Conservation (phyloP, 2,888 invertebrate genomes). For the Polia nebulosa region DNA sequence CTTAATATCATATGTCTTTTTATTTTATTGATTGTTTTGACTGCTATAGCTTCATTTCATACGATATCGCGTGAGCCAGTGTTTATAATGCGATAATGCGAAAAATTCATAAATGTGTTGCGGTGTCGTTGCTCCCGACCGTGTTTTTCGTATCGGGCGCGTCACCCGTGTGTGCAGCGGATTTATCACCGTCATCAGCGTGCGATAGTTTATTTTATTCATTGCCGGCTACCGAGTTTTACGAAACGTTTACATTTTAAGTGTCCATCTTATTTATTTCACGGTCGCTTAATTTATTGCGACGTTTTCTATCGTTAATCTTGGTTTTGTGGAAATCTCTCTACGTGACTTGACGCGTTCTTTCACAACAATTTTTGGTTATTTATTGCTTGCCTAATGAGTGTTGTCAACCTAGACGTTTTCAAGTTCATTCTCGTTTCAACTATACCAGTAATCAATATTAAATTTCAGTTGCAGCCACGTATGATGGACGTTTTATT, state of each 20-base stretch:
- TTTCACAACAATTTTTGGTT: constrained; percentile 67
- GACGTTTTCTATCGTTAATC: constrained; percentile 51
- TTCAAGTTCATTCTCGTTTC: constrained; percentile 48
- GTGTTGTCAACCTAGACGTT: constrained; percentile 35
- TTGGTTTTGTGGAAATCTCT: constrained; percentile 48
- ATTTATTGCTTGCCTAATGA: constrained; percentile 37
- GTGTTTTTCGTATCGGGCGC: constrained; percentile 70
- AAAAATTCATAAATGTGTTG: constrained; percentile 75
- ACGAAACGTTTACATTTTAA: constrained; percentile 71
- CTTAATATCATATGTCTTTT: constrained; percentile 72
- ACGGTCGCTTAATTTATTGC: constrained; percentile 63
- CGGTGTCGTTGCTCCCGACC: constrained; percentile 77
- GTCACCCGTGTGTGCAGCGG: constrained; percentile 69
- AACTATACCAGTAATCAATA: constrained; percentile 38
- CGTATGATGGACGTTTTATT: constrained; percentile 46
- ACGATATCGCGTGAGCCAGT: constrained; percentile 73
- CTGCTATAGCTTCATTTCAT: constrained; percentile 79
- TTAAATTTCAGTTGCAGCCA: constrained; percentile 42
- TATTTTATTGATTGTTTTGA: constrained; percentile 86
- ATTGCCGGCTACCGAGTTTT: constrained; percentile 71
- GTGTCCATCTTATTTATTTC: constrained; percentile 72
- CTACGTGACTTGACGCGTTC: constrained; percentile 65
- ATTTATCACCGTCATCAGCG: constrained; percentile 64
- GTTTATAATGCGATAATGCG: constrained; percentile 79
- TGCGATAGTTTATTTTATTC: constrained; percentile 70